Conservation (phyloP, 2,888 invertebrate species). For the Leptopilina myrica region DNA sequence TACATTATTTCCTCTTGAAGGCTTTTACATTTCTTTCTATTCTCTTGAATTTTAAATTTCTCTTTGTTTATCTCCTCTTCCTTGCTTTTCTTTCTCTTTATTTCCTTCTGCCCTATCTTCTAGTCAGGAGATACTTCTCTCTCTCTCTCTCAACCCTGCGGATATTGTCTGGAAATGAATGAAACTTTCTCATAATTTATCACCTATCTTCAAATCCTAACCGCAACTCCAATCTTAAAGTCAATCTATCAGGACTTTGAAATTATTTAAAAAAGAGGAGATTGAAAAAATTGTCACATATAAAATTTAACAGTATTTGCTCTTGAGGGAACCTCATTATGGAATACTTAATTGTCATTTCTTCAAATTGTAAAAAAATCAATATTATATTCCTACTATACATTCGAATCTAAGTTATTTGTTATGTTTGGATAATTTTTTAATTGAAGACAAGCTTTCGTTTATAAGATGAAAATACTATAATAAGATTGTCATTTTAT, state of each 20-base stretch:
- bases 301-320: background rate
- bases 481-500: background rate
- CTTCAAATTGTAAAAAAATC: too few relatives aligned
- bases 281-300: background rate
- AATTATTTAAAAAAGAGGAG: background rate
- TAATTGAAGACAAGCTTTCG: too few relatives aligned
- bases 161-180: slow-evolving; percentile 33
- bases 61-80: slow-evolving; percentile 8
- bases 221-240: background rate
- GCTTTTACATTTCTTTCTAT: slow-evolving; percentile 47
- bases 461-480: too few relatives aligned
- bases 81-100: background rate
- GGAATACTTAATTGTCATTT: too few relatives aligned
- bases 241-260: slow-evolving; percentile 6
- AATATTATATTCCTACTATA: too few relatives aligned
- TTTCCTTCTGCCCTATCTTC: slow-evolving; percentile 16
- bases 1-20: slow-evolving; percentile 54
- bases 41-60: slow-evolving; percentile 1
- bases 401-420: too few relatives aligned
- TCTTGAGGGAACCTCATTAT: too few relatives aligned
- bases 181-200: slow-evolving; percentile 21
- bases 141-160: slow-evolving; percentile 4
- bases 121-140: background rate
- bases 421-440: too few relatives aligned
- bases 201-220: slow-evolving; percentile 3